phyloP scores from a whole-genome alignment of 2,888 invertebrate species.

The Hoplodrina ambigua region DNA sequence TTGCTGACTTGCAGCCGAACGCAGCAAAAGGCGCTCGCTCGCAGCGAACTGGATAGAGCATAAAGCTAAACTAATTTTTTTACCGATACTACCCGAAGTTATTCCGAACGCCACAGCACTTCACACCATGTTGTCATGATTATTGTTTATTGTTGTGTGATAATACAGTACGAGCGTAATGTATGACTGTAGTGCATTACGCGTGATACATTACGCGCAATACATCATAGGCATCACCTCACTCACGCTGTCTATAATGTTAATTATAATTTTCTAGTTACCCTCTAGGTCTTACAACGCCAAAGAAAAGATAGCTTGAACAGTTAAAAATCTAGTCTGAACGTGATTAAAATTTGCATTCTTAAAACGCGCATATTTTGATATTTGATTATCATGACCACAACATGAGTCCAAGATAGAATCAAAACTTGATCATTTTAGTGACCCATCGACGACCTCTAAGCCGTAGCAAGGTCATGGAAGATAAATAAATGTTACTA shows the following conservation, averaged over 20 bases:
- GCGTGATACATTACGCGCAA: too few species aligned
- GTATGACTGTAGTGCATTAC: too few species aligned
- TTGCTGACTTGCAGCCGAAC: not conserved
- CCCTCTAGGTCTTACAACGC: too few species aligned
- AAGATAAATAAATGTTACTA: constrained; percentile 75
- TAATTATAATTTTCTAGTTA: too few species aligned
- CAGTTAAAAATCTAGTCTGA: not conserved
- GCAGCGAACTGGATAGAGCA: not conserved
- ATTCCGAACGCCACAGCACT: too few species aligned
- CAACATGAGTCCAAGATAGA: constrained; percentile 6
- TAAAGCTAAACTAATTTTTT: not conserved
- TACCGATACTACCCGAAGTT: not conserved
- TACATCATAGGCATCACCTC: too few species aligned
- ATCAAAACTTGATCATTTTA: constrained; percentile 40
- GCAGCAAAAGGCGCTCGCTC: not conserved
- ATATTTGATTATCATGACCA: constrained; percentile 12
- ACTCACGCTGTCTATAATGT: too few species aligned
- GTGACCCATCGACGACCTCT: constrained; percentile 77
- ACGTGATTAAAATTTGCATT: not conserved
- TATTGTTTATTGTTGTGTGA: too few species aligned
- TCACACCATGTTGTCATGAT: too few species aligned
- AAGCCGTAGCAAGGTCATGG: constrained; percentile 77
- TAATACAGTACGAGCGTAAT: too few species aligned
- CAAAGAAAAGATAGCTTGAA: not conserved
- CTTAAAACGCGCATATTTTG: not conserved